Evolutionary conservation across 2,888 invertebrate species (phyloP).

Genomic region (Clostera curtula): DNA sequence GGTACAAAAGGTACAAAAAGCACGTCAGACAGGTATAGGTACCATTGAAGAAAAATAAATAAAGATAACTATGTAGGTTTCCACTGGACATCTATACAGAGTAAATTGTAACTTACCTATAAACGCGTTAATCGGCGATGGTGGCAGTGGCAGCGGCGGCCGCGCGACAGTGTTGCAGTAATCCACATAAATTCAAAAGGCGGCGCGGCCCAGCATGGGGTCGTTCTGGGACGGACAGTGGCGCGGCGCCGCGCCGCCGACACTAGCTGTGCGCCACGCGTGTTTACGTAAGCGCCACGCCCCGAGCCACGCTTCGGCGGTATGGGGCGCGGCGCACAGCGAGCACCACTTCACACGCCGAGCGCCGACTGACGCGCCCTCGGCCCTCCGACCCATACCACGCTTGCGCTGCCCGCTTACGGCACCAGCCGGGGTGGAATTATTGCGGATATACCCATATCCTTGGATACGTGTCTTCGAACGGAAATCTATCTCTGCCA

Average conservation of each 20-base stretch:
- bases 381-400: slow-evolving; percentile 34
- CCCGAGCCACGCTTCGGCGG: slow-evolving; percentile 71
- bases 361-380: slow-evolving; percentile 68
- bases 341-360: slow-evolving; percentile 68
- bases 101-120: slow-evolving; percentile 50
- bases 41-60: not conserved
- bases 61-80: slow-evolving; percentile 1
- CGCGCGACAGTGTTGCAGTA: slow-evolving; percentile 48
- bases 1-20: too few species aligned
- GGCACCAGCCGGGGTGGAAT: too few species aligned
- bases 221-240: slow-evolving; percentile 65
- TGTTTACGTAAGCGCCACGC: slow-evolving; percentile 76
- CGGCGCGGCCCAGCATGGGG: slow-evolving; percentile 67
- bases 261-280: slow-evolving; percentile 51
- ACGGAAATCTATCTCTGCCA: too few species aligned
- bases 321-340: slow-evolving; percentile 71
- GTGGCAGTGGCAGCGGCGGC: slow-evolving; percentile 61
- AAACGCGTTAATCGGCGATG: slow-evolving; percentile 58
- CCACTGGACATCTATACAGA: not conserved
- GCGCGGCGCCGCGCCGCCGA: slow-evolving; percentile 60
- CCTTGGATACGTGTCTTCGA: too few species aligned
- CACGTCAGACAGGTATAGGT: too few species aligned
- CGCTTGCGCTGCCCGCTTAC: slow-evolving; percentile 46
- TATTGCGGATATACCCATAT: too few species aligned
- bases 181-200: slow-evolving; percentile 59